Evolutionary conservation across 2,888 invertebrate genomes (phyloP), one percentile per base, ranked within the genome.

Genomic region (Minunthozetes semirufus): DNA sequence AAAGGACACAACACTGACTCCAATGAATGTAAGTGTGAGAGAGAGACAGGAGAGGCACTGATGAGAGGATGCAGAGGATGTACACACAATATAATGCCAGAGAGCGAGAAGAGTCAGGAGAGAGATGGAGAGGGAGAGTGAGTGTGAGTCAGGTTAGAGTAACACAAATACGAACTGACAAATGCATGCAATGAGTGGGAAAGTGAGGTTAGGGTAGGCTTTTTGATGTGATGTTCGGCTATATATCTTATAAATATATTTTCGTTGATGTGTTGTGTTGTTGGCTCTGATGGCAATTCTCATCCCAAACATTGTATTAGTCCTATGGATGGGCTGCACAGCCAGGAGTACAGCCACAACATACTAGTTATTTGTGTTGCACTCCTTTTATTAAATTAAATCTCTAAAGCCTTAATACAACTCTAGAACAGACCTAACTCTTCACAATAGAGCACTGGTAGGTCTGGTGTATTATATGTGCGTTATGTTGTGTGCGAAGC

Each of bases 141-240:
- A n/a, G 53, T 53, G 53, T 53, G 53, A 61, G 61, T 27, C 27
- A 61, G 25, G 25, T 25, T 27, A 29, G 25, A 61, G 61, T 61
- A 61, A 61, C 61, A 61, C 27, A 61, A 61, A 61, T 61, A 27
- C 27, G 29, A 61, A 29, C 61, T 61, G 61, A 61, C 61, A 61
- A 61, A 61, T 61, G 29, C 61, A 61, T 61, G 61, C 61, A 61
- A n/a, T 50, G 19, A 19, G 50, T 19, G 50, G 19, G 50, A n/a
- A 50, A 50, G 19, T n/a, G 19, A 19, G 50, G n/a, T 50, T 19
- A 19, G 50, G 50, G 50, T 50, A 19, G n/a, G 50, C 19, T 19
- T 50, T n/a, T 50, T 50, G 50, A 19, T 50, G 50, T 50, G 42
- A 42, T 19, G 50, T n/a, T 50, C 19, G 50, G n/a, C 50, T 50